These are phyloP conservation scores for Lemur catta DNA, from an alignment of 2,797 vertebrate genomes.

Conservation along the genomic window DNA sequence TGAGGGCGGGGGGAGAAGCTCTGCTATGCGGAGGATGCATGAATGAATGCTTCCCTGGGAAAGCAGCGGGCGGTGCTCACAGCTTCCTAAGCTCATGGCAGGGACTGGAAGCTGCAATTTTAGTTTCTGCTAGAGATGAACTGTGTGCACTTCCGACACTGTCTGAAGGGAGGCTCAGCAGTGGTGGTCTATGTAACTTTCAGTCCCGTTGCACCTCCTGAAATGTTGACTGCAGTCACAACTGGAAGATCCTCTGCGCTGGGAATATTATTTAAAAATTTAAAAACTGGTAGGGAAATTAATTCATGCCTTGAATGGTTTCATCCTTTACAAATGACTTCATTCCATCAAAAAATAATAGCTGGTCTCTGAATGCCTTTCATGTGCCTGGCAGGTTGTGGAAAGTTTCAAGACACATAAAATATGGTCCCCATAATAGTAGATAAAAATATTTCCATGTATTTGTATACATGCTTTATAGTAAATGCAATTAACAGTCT, in stretches of 20 bases:
- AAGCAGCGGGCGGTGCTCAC: too few relatives aligned
- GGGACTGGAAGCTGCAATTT: background rate
- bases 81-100: background rate
- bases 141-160: too few relatives aligned
- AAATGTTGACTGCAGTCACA: background rate
- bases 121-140: background rate
- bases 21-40: background rate
- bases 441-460: background rate
- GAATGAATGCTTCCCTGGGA: background rate
- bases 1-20: background rate
- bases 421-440: background rate
- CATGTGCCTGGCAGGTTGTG: background rate
- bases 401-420: background rate
- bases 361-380: background rate
- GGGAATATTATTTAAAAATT: background rate
- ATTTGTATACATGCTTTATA: background rate
- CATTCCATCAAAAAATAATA: background rate
- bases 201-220: too few relatives aligned
- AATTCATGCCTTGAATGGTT: background rate
- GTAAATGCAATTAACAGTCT: background rate
- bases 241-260: background rate
- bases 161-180: background rate
- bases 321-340: conserved; percentile 12
- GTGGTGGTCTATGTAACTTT: background rate
- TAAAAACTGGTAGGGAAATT: background rate